Percentiles rank a stretch among this genome's conserved stretches.
Conservation (phyloP, 2,113 vertebrate species). For the Apeltes quadracus region DNA sequence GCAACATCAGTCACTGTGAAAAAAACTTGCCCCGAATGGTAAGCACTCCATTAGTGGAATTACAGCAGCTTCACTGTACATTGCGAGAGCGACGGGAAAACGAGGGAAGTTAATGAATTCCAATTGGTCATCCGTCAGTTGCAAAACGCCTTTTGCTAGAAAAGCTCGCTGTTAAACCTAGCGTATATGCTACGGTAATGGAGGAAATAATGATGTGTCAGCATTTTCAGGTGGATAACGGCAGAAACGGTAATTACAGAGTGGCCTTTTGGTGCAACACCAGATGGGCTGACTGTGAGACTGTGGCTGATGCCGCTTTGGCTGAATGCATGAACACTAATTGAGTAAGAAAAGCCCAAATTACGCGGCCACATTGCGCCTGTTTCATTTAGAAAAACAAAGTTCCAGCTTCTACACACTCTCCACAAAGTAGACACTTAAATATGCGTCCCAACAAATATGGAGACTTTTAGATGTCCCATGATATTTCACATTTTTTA, state of each 20-base stretch:
- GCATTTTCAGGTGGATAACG: constrained; percentile 8
- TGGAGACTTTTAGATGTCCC: neutral
- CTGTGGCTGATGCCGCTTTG: neutral
- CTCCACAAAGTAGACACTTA: neutral
- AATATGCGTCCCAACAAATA: neutral
- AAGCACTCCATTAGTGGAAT: constrained; percentile 76
- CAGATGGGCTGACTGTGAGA: constrained; percentile 3
- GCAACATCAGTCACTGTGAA: constrained; percentile 66
- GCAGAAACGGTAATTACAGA: constrained; percentile 15
- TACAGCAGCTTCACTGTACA: constrained; percentile 56
- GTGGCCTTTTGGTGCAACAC: neutral
- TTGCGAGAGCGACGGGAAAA: constrained; percentile 41
- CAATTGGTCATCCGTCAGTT: constrained; percentile 48
- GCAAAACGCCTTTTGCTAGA: constrained; percentile 24
- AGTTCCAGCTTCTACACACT: neutral
- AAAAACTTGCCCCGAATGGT: constrained; percentile 58
- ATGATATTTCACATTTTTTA: neutral
- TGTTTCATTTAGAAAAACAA: neutral
- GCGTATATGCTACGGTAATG: neutral
- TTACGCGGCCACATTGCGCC: neutral
- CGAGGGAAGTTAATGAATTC: constrained; percentile 43
- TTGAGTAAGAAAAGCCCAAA: neutral
- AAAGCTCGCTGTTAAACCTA: constrained; percentile 19
- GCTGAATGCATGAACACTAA: neutral
- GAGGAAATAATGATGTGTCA: constrained; percentile 8